Evolutionary conservation across 1,140 invertebrate genomes (phyloP), one percentile per base, ranked within the genome.

Genomic region (Lepidostoma basale): DNA sequence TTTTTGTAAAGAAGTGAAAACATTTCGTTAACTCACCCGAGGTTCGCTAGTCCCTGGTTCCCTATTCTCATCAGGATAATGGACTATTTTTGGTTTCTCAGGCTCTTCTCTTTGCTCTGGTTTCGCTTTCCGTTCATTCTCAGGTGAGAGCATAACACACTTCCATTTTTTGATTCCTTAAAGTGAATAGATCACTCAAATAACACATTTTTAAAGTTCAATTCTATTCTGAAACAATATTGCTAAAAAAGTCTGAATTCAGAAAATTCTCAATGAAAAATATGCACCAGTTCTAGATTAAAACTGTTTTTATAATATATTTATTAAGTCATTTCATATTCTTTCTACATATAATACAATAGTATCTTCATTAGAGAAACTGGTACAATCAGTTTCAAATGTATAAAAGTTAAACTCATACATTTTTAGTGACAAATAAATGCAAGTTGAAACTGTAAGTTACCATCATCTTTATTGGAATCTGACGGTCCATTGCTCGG

Each of bases 141-240:
- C 85, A 4, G 88, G 87, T 6, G 88, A 87, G 74, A 92, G 86
- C 75, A 90, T 87, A 9, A 90, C 87, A 52, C 89, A 90, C 78
- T 92, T 93, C 90, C 91, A 92, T 81, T 92, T 92, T 74, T 81
- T 82, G 63, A 83, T 76, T 33, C 49, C 72, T 72, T 39, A 9
- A 26, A 60, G 12, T 33, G 6, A 33, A 67, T n/a, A n/a, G n/a
- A n/a, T n/a, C 18, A 42, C 14, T 26, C 23, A 40, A 65, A 54
- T 47, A 52, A 18, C 23, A n/a, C n/a, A n/a, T n/a, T n/a, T n/a
- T n/a, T n/a, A n/a, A n/a, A n/a, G n/a, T n/a, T n/a, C n/a, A n/a
- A n/a, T n/a, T n/a, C n/a, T n/a, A n/a, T n/a, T n/a, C n/a, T n/a
- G n/a, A n/a, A 62, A 30, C 40, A 18, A 40, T 28, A 4, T 28